Percentiles rank a stretch among this genome's conserved stretches.
Evolutionary conservation across 2,888 invertebrate species (phyloP).

Genomic region (Pristionchus mayeri): DNA sequence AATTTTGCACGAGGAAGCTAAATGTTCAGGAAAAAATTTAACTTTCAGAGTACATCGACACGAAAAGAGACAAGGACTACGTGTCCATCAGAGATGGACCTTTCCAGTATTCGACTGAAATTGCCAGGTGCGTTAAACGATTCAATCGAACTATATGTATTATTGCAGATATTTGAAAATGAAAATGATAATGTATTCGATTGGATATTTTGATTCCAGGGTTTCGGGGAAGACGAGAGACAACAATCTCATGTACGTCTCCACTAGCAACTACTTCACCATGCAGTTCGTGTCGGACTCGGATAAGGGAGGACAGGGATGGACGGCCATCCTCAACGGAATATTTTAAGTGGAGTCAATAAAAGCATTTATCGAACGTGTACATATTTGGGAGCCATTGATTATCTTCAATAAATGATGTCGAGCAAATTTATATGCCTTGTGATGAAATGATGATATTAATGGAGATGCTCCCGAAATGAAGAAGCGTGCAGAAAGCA

Average conservation of each 20-base stretch:
- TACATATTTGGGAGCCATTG: no score
- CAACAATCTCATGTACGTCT: neutral
- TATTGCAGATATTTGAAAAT: no score
- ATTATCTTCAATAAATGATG: no score
- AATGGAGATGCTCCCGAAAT: no score
- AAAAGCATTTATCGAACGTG: no score
- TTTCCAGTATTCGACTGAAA: neutral
- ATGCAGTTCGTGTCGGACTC: neutral
- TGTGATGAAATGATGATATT: no score
- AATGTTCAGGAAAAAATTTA: neutral
- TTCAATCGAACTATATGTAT: no score
- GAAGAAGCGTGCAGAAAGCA: no score
- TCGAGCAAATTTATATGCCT: no score
- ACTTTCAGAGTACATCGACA: conserved; percentile 18
- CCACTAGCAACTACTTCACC: conserved; percentile 25
- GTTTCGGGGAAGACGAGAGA: neutral
- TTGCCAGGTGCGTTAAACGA: neutral
- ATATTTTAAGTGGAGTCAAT: no score
- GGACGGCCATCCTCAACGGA: conserved; percentile 2
- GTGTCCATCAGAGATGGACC: conserved; percentile 29
- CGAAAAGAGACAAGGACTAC: conserved; percentile 9
- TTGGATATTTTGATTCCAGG: neutral
- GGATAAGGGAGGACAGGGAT: neutral
- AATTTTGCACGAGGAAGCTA: no score
- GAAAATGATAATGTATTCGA: no score